Evolutionary conservation across 2,113 vertebrate genomes (phyloP).

Genomic region (Cygnus buccinator): DNA sequence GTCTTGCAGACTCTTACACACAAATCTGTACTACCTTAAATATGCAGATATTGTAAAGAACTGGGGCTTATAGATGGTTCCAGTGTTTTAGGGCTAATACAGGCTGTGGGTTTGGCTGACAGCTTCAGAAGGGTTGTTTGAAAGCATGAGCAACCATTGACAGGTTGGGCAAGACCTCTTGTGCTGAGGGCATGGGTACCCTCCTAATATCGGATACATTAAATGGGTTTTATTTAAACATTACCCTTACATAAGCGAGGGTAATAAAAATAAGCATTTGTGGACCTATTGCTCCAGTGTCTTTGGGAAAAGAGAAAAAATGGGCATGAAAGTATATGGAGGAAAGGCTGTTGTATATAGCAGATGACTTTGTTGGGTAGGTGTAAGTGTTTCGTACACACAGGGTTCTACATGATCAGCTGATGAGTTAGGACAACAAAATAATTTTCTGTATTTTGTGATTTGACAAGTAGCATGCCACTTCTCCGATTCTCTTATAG

Average conservation of each 20-base stretch:
- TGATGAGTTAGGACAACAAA: not conserved
- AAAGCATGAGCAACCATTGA: rapidly evolving
- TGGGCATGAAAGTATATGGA: rapidly evolving
- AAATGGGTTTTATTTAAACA: not conserved
- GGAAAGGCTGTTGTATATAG: not conserved
- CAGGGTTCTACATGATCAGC: rapidly evolving
- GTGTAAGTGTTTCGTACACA: not conserved
- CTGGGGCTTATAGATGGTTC: not conserved
- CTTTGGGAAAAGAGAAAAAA: not conserved
- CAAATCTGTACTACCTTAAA: not conserved
- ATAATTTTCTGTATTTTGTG: not conserved
- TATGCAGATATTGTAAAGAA: not conserved
- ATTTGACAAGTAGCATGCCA: not conserved
- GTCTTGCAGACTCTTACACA: not conserved
- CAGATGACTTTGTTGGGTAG: not conserved
- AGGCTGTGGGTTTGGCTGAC: not conserved
- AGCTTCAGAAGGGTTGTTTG: not conserved
- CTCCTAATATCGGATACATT: rapidly evolving
- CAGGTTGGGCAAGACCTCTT: not conserved
- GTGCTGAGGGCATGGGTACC: not conserved
- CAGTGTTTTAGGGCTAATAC: not conserved
- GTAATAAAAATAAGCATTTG: not conserved
- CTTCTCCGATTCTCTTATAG: not conserved
- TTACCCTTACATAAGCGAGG: not conserved
- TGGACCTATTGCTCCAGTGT: not conserved